Evolutionary conservation across 2,797 vertebrate species (phyloP).

Genomic region (Sarcoramphus papa): DNA sequence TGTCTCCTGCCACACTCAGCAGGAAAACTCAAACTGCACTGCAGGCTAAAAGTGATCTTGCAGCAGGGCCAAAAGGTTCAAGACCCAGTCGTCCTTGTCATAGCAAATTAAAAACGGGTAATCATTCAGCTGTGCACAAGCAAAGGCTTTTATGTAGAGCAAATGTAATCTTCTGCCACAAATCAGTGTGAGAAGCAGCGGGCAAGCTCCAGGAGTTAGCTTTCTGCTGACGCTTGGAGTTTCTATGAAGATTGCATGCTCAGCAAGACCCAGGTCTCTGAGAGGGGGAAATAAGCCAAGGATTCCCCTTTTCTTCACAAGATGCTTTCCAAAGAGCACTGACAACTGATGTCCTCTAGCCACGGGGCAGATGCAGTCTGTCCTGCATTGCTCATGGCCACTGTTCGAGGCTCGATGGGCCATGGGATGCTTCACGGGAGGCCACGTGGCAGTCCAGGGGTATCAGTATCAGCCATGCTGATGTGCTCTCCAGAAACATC

Average conservation of each 20-base stretch:
- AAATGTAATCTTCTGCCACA: not conserved
- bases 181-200: not conserved
- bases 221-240: not conserved
- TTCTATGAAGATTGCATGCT: not conserved
- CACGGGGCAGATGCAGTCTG: not conserved
- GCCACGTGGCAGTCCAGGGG: rapidly evolving
- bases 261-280: not conserved
- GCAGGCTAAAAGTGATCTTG: constrained; percentile 48
- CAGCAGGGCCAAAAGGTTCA: constrained; percentile 24
- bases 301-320: not conserved
- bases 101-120: not conserved
- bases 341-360: not conserved
- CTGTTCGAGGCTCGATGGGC: not conserved
- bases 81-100: constrained; percentile 51
- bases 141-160: not conserved
- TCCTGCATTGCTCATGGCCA: rapidly evolving
- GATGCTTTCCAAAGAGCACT: not conserved
- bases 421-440: rapidly evolving
- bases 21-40: constrained; percentile 26
- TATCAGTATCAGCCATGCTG: not conserved
- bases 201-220: not conserved
- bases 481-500: not conserved
- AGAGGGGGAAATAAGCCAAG: not conserved
- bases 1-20: constrained; percentile 44
- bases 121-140: constrained; percentile 28